Evolutionary conservation across 2,113 vertebrate genomes (phyloP), one percentile per base, ranked within the genome.

Genomic region (Ochotona curzoniae): DNA sequence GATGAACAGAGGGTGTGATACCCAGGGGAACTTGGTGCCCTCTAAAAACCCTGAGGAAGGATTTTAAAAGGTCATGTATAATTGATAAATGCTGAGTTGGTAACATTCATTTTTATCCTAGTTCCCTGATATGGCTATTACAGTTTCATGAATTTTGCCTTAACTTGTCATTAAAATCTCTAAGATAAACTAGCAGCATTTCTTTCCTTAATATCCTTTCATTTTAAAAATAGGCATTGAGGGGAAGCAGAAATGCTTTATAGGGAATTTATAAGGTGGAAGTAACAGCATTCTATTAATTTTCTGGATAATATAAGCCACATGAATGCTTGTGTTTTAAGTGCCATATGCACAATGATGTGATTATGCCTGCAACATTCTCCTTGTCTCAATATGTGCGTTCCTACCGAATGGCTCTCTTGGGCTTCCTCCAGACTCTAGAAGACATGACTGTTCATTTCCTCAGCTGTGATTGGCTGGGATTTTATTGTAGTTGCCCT

Each of bases 161-260:
- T 78, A 83, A 86, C 30, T 92, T 86, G 57, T 87, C 87, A 66
- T 84, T 94, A 90, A 93, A 93, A 85, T 88, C 44, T 63, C 35
- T 21, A n/a, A 78, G 76, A 78, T 79, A 89, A 93, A 89, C 49
- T 38, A 71, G 54, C 63, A 87, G 15, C 60, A 11, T 60, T 86
- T 86, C 25, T 32, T 76, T 75, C 2, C 17, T 64, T 79, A 94
- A 14, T 89, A 25, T 54, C 61, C 90, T 92, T 92, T 80, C 54
- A 64, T 85, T 92, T 76, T 13, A 88, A 93, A 88, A 76, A 61
- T 63, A 66, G 71, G 81, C 28, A 87, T 49, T 57, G 66, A 93
- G 35, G 57, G 38, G 28, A 90, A 83, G 47, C 35, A 61, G 66
- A 79, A 87, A 79, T 60, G 1, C 63, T 90, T 88, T 3, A 7